Evolutionary conservation across 2,888 invertebrate genomes (phyloP).

Genomic region (Ptilodon capucinus): DNA sequence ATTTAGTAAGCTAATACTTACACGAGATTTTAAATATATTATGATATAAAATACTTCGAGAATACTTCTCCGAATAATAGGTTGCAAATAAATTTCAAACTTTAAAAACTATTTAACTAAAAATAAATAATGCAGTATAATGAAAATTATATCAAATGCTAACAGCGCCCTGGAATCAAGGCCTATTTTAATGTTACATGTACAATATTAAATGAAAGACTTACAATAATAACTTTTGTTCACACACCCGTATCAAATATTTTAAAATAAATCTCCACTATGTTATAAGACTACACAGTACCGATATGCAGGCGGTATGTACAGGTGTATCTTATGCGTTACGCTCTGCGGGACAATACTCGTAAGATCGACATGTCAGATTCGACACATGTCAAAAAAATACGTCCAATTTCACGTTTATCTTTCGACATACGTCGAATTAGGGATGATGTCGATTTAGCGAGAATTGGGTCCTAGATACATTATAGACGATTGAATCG

Average conservation of each 20-base stretch:
- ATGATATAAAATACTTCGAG: neutral
- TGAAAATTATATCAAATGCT: neutral
- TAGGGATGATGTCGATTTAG: too few species aligned
- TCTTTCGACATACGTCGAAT: too few species aligned
- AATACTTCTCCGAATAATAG: neutral
- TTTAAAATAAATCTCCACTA: neutral
- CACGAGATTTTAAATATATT: neutral
- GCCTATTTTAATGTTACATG: neutral
- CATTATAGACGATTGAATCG: too few species aligned
- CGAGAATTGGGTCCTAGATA: too few species aligned
- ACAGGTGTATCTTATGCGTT: too few species aligned
- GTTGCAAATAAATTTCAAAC: neutral
- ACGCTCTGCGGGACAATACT: too few species aligned
- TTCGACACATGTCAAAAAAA: too few species aligned
- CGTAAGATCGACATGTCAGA: too few species aligned
- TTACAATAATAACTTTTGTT: neutral
- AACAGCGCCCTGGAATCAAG: neutral
- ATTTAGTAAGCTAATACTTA: neutral
- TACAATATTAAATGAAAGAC: neutral
- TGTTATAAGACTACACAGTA: neutral
- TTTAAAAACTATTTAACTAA: neutral
- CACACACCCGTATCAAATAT: neutral
- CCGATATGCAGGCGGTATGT: neutral
- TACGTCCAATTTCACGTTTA: too few species aligned
- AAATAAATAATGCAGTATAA: neutral